Percentiles rank a stretch among this genome's conserved stretches.
Evolutionary conservation across 2,797 vertebrate species (phyloP).

Genomic region (Catostomus latipinnis): DNA sequence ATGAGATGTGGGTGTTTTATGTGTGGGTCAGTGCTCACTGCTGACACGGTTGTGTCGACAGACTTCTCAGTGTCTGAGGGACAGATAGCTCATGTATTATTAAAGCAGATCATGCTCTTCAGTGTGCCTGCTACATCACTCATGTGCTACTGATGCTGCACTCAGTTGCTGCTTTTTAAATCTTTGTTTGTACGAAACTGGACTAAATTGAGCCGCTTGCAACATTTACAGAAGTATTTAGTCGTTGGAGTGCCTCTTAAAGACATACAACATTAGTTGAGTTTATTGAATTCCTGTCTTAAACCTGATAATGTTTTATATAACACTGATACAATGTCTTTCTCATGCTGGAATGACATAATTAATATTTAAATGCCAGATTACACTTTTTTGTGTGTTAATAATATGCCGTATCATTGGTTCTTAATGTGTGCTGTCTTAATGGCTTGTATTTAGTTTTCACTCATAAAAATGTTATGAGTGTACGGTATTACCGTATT

Average conservation of each 20-base stretch:
- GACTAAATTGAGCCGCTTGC: background rate
- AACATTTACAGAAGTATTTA: background rate
- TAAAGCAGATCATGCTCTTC: slow-evolving; percentile 75
- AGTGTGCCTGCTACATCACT: slow-evolving; percentile 70
- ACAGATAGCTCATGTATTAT: slow-evolving; percentile 78
- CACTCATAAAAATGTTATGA: too few relatives aligned
- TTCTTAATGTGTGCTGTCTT: too few relatives aligned
- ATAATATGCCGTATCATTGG: too few relatives aligned
- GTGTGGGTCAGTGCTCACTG: background rate
- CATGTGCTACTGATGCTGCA: slow-evolving; percentile 66
- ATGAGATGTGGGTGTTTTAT: background rate
- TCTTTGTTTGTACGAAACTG: background rate
- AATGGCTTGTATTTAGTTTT: too few relatives aligned
- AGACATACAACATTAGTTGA: too few relatives aligned
- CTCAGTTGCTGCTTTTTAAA: background rate
- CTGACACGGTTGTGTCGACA: background rate
- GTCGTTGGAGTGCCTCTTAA: background rate
- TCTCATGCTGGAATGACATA: too few relatives aligned
- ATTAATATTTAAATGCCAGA: too few relatives aligned
- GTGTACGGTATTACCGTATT: background rate
- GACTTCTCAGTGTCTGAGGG: slow-evolving; percentile 48
- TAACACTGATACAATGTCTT: too few relatives aligned
- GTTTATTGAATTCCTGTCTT: too few relatives aligned
- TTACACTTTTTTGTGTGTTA: too few relatives aligned
- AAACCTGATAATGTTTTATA: too few relatives aligned